phyloP scores from a whole-genome alignment of 2,888 invertebrate genomes.

The Microctonus brassicae region DNA sequence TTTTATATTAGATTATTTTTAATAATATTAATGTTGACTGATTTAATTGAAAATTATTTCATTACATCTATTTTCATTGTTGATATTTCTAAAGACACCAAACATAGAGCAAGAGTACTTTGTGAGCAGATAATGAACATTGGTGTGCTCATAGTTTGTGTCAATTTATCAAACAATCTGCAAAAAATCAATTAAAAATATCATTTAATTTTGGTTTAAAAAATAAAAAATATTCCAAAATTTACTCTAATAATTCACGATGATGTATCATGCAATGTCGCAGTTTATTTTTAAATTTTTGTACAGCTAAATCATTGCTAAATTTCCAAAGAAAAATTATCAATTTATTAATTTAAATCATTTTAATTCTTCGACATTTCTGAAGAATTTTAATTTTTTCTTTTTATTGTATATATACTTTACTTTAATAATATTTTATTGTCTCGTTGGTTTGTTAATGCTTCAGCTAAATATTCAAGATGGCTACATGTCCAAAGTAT shows the following conservation, averaged over 20 bases:
- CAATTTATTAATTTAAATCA: neutral
- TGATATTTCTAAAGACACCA: conserved; percentile 52
- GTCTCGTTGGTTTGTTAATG: conserved; percentile 32
- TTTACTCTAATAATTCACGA: conserved; percentile 47
- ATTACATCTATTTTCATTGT: conserved; percentile 49
- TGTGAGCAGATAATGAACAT: conserved; percentile 54
- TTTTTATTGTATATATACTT: neutral
- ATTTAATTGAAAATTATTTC: neutral
- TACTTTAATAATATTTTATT: conserved; percentile 29
- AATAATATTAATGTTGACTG: neutral
- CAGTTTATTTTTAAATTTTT: conserved; percentile 43
- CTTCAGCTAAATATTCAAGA: conserved; percentile 47
- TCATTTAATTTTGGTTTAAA: neutral
- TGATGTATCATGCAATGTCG: conserved; percentile 45
- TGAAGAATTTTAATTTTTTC: neutral
- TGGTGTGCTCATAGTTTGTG: conserved; percentile 44
- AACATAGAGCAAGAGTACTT: conserved; percentile 49
- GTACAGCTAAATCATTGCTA: neutral
- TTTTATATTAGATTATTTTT: neutral
- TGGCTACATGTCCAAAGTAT: conserved; percentile 47
- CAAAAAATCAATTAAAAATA: neutral
- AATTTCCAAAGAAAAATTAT: too few relatives aligned
- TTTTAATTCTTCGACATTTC: neutral
- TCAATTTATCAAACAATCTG: conserved; percentile 48
- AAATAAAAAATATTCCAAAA: neutral